phyloP scores from a whole-genome alignment of 2,888 invertebrate genomes.

The Drosophila subquinaria region DNA sequence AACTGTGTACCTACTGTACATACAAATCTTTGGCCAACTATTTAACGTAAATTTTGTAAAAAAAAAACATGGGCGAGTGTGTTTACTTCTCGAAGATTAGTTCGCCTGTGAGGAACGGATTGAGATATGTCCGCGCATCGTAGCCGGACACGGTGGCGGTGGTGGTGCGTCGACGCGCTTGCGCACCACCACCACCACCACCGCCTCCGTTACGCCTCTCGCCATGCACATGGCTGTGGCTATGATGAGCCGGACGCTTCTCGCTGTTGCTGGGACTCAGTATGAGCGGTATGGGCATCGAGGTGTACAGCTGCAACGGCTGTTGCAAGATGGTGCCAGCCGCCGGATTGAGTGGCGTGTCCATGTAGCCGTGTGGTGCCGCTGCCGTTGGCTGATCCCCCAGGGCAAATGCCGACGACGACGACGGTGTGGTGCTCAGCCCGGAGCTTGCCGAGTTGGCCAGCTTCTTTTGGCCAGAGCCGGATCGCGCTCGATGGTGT shows the following conservation, averaged over 20 bases:
- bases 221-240: conserved; percentile 68
- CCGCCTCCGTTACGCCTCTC: conserved; percentile 56
- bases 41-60: conserved; percentile 10
- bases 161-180: conserved; percentile 72
- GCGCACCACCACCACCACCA: conserved; percentile 39
- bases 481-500: conserved; percentile 70
- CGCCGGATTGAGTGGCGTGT: conserved; percentile 77
- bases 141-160: conserved; percentile 77
- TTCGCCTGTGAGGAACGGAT: conserved; percentile 83
- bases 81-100: conserved; percentile 83
- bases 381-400: conserved; percentile 45
- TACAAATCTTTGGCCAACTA: conserved; percentile 49
- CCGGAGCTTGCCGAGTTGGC: background rate
- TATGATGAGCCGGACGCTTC: conserved; percentile 76
- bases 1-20: conserved; percentile 17
- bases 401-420: conserved; percentile 29
- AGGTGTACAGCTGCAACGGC: conserved; percentile 77
- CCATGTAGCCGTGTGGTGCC: conserved; percentile 66
- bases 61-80: background rate
- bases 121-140: conserved; percentile 80
- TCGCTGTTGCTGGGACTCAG: conserved; percentile 81
- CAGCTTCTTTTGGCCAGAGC: conserved; percentile 39
- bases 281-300: conserved; percentile 83
- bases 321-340: conserved; percentile 72
- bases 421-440: conserved; percentile 15